These are phyloP conservation scores for Hylomyscus alleni DNA, from an alignment of 2,797 vertebrate genomes.

Conservation along the genomic window DNA sequence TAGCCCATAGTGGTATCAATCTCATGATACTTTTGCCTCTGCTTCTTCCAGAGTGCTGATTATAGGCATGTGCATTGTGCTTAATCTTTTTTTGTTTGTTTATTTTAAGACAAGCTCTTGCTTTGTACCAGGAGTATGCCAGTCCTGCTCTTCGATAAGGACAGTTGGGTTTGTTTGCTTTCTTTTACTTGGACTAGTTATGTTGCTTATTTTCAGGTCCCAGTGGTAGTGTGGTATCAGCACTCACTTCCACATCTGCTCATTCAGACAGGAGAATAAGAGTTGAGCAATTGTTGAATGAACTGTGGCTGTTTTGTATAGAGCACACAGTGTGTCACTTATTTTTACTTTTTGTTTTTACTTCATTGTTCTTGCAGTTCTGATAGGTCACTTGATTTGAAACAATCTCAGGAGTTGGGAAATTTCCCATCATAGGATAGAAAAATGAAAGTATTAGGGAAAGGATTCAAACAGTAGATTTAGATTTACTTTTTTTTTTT, in stretches of 20 bases:
- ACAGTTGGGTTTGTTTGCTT: conserved; percentile 27
- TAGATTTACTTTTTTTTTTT: conserved; percentile 6
- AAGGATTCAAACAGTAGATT: background rate
- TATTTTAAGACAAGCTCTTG: background rate
- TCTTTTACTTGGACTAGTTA: conserved; percentile 37
- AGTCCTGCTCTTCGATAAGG: background rate
- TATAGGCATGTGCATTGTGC: background rate
- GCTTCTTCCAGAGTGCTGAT: background rate
- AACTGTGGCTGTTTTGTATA: background rate
- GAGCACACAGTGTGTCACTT: background rate
- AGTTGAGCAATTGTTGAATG: conserved; percentile 29
- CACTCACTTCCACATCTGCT: background rate
- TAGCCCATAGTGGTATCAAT: background rate
- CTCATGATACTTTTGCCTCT: background rate
- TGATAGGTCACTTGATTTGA: background rate
- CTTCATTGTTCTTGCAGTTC: background rate
- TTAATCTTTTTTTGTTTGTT: background rate
- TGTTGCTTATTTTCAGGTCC: background rate
- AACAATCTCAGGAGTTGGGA: background rate
- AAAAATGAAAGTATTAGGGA: background rate
- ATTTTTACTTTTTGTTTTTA: background rate
- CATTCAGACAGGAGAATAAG: background rate
- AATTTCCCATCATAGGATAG: background rate
- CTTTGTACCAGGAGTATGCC: background rate
- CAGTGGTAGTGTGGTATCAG: background rate